Evolutionary conservation across 2,113 vertebrate genomes (phyloP).

Genomic region (Atractosteus spatula): DNA sequence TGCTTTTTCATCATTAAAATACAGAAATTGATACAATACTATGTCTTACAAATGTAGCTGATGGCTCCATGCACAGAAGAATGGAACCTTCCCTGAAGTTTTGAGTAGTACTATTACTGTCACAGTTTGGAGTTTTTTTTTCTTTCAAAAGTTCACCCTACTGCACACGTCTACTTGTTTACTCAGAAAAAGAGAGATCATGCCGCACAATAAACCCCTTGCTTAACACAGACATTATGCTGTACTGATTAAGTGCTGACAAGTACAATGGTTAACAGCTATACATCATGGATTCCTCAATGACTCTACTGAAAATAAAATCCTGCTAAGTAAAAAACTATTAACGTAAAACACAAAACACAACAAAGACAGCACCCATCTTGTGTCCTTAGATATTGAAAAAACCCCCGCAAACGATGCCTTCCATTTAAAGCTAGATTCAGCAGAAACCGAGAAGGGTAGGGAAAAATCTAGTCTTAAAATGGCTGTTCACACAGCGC

Average conservation of each 20-base stretch:
- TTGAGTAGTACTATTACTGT: constrained; percentile 83
- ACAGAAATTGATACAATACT: constrained; percentile 96
- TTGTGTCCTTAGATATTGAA: neutral
- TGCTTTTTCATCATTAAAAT: constrained; percentile 93
- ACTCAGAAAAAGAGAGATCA: constrained; percentile 58
- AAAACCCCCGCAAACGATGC: no score
- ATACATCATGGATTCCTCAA: constrained; percentile 56
- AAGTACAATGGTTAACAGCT: constrained; percentile 60
- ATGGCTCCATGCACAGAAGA: constrained; percentile 75
- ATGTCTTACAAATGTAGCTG: constrained; percentile 86
- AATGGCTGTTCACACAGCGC: neutral
- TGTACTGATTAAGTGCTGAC: constrained; percentile 80
- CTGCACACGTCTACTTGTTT: constrained; percentile 51
- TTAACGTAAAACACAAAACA: constrained; percentile 32
- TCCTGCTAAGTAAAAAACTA: no score
- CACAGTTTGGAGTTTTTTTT: constrained; percentile 77
- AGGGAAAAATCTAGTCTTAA: neutral
- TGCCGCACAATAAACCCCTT: constrained; percentile 72
- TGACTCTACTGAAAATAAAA: constrained; percentile 15
- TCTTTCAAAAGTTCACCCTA: constrained; percentile 45
- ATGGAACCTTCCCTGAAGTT: constrained; percentile 92
- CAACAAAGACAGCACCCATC: constrained; percentile 36
- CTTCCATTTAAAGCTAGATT: neutral
- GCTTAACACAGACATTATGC: constrained; percentile 85
- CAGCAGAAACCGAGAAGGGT: neutral